Base-by-base conservation (phyloP, 2,797 vertebrate species). In the Trematomus bernacchii region DNA sequence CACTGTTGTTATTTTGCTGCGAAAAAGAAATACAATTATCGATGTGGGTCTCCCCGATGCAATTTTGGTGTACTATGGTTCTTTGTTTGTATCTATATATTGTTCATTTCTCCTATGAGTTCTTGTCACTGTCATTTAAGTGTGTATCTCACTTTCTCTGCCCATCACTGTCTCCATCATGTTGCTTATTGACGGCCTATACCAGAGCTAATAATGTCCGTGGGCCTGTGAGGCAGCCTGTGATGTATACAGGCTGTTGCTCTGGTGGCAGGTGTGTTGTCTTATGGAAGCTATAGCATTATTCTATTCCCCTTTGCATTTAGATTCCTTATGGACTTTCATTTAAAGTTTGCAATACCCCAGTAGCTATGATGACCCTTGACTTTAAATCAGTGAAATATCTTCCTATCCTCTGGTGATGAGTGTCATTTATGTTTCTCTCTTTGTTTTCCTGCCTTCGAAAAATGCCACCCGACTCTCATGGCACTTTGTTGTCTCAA, bases 401-500 rank as follows among this genome's bases (percentile, higher is more conserved):
- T 48, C 44, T 50, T 51, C 11, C 48, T 65, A 6, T 83, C 7
- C 61, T 75, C 71, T 79, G 23, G 50, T 69, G 46, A 71, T 66
- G 43, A 69, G 23, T 70, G 11, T 57, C 21, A 40, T 68, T 59
- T 73, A 6, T 71, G 64, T 72, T 58, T 60, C 61, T 2, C 10
- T 73, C 19, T 80, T 85, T 85, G 67, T 88, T 83, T 68, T 54
- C 62, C 30, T 75, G 30, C 63, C 30, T 84, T 58, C 60, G 63
- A 83, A 80, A 80, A 88, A 80, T 78, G 61, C 65, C 77, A 69
- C 55, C 71, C 57, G 80, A 82, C 66, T 77, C 81, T 85, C 65
- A 33, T 68, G 84, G 61, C n/a, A 15, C 57, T 16, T 21, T 61
- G 72, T 57, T 73, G 68, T 76, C 42, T 84, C 55, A 1, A 3